Conservation (phyloP, 2,888 invertebrate genomes). For the Orthonevra nobilis region DNA sequence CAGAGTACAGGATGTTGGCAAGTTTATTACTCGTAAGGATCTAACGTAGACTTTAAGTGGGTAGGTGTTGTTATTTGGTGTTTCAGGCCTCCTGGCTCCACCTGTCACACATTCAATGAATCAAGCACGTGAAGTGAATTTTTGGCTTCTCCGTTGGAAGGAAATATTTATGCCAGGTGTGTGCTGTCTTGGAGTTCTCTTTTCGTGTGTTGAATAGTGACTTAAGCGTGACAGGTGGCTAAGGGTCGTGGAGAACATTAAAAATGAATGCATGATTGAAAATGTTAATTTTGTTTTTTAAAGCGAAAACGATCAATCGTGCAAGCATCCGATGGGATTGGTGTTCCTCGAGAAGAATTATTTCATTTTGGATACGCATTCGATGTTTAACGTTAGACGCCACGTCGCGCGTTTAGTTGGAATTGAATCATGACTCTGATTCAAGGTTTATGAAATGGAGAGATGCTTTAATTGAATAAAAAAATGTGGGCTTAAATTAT, state of each 20-base stretch:
- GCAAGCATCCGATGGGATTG: slow-evolving; percentile 49
- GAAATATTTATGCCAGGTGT: slow-evolving; percentile 52
- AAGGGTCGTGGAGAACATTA: slow-evolving; percentile 45
- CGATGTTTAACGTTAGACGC: too few species aligned
- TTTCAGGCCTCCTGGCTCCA: not conserved
- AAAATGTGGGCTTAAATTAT: too few species aligned
- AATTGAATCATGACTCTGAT: too few species aligned
- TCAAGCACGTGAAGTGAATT: slow-evolving; percentile 55
- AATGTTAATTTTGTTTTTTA: slow-evolving; percentile 49
- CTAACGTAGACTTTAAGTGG: slow-evolving; percentile 27
- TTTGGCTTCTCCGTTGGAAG: not conserved
- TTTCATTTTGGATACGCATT: too few species aligned
- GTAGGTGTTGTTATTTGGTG: slow-evolving; percentile 16
- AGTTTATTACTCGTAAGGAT: slow-evolving; percentile 64
- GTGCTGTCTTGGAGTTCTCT: slow-evolving; percentile 24
- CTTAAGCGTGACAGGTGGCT: slow-evolving; percentile 1
- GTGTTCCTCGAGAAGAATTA: too few species aligned
- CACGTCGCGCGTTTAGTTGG: too few species aligned
- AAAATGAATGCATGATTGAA: slow-evolving; percentile 67
- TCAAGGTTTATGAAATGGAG: too few species aligned
- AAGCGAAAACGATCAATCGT: slow-evolving; percentile 49
- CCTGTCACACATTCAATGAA: slow-evolving; percentile 47
- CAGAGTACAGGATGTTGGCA: slow-evolving; percentile 35
- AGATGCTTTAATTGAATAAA: too few species aligned
- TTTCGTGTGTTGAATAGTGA: slow-evolving; percentile 5